Base-by-base conservation (phyloP, 2,888 invertebrate genomes). In the Lochmaea capreae region DNA sequence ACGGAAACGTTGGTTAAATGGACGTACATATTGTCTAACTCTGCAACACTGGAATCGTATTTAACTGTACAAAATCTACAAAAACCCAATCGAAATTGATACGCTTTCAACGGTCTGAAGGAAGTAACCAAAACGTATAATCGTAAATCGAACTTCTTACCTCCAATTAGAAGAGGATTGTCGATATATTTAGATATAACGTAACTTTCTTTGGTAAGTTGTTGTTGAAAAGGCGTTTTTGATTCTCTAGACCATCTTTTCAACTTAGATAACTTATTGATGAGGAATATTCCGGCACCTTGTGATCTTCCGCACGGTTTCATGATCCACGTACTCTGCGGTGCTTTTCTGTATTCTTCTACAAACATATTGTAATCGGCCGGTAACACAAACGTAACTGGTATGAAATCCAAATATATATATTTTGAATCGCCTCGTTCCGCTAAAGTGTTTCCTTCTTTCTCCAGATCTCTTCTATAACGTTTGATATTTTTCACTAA, bases 281-380 rank as follows among this genome's bases (percentile, higher is more conserved):
- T 97, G 71, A 98, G 90, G 86, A 97, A 97, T 84, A 98, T 98
- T 54, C 98, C 98, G n/a, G 95, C 93, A 1, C 96, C 96, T 86
- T 95, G 95, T 0, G 97, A 97, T 88, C 97, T 95, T 42, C 97
- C 97, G 85, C 97, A 97, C 0, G 98, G 98, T 86, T 98, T 98
- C 94, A 98, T 96, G 78, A 98, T 98, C 98, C 98, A 98, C 0
- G 97, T 98, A 81, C 95, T 95, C 84, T 95, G 95, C 0, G 97
- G 97, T 78, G 94, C 95, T 88, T 97, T 97, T 69, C 97, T 90
- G 86, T 97, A 98, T 85, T 98, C 97, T 85, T 98, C 97, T 1
- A 97, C 97, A 87, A 98, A 98, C 92, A 97, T 93, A 86, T 97
- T 98, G 86, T 98, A 98, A 87, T 98, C 98, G 84, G 96, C 95